These are phyloP conservation scores for Spinus pinus DNA, from an alignment of 2,797 vertebrate species.

Conservation along the genomic window DNA sequence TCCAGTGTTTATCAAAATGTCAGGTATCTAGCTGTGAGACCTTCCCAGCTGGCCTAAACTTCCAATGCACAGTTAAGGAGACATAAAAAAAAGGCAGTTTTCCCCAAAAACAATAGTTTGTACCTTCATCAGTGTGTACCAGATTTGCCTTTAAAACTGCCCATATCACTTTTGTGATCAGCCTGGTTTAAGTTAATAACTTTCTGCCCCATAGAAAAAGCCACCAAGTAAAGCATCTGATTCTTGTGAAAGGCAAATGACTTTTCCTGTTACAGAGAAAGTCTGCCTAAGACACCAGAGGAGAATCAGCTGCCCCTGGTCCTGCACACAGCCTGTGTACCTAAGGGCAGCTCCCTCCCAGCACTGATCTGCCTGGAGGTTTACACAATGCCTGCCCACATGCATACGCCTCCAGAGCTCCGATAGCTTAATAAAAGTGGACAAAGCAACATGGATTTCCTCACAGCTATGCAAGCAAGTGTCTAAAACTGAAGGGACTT, in stretches of 20 bases:
- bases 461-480: constrained; percentile 23
- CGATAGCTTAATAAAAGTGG: background rate
- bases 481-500: constrained; percentile 20
- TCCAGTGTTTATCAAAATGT: background rate
- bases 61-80: background rate
- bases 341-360: background rate
- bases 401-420: background rate
- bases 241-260: background rate
- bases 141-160: background rate
- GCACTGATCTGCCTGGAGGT: background rate
- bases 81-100: background rate
- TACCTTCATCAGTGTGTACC: background rate
- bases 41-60: background rate
- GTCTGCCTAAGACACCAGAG: background rate
- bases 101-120: background rate
- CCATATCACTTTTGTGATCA: background rate
- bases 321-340: background rate
- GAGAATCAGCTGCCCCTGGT: background rate
- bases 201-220: background rate
- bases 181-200: background rate
- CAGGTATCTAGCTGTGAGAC: background rate
- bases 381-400: background rate
- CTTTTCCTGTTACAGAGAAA: background rate
- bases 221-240: background rate
- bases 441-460: background rate